Conservation (phyloP, 1,140 invertebrate species). For the Aphidius gifuensis region DNA sequence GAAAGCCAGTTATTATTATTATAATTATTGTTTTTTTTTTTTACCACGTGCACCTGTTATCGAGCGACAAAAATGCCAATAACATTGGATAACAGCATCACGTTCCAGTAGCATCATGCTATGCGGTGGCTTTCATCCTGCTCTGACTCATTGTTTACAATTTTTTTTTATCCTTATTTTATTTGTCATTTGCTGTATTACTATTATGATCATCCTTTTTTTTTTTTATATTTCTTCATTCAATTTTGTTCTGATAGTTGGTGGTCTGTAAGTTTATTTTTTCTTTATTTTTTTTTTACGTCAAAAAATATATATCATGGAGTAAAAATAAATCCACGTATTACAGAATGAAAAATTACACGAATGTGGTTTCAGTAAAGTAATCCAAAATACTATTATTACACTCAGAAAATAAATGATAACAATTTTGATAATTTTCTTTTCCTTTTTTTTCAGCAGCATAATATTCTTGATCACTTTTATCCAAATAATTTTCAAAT, state of each 20-base stretch:
- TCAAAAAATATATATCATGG: too few species aligned
- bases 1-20: slow-evolving; percentile 5
- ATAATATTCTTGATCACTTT: slow-evolving; percentile 67
- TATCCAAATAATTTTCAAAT: slow-evolving; percentile 56
- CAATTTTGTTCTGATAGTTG: background rate
- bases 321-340: too few species aligned
- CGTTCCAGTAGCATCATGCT: slow-evolving; percentile 32
- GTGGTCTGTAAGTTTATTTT: background rate
- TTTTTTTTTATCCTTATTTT: slow-evolving; percentile 8
- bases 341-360: background rate
- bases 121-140: background rate
- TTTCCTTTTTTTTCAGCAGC: slow-evolving; percentile 66
- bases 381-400: slow-evolving; percentile 60
- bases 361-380: slow-evolving; percentile 53
- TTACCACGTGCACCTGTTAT: slow-evolving; percentile 44
- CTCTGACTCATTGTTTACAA: slow-evolving; percentile 16
- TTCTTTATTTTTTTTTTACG: background rate
- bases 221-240: slow-evolving; percentile 8
- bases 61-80: slow-evolving; percentile 50
- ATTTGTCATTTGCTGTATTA: too few species aligned
- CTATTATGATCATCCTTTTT: slow-evolving; percentile 10
- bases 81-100: slow-evolving; percentile 46
- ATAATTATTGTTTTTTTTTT: background rate
- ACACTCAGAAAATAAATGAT: slow-evolving; percentile 65
- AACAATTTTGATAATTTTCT: slow-evolving; percentile 56